Conservation (phyloP, 2,113 vertebrate genomes). For the Apistogramma diplotaenia region DNA sequence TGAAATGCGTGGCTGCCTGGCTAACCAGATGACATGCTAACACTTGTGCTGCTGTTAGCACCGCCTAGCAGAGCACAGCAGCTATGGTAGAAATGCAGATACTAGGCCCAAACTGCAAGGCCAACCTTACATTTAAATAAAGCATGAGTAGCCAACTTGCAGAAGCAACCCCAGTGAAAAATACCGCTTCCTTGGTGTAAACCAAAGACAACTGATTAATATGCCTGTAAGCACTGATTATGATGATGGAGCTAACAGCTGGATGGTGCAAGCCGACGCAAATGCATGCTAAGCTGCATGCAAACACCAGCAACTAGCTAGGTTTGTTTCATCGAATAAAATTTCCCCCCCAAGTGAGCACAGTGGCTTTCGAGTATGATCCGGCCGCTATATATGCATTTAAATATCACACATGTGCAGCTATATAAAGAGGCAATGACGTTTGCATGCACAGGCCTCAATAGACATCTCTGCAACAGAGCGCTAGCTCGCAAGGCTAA, state of each 20-base stretch:
- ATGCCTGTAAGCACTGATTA: constrained; percentile 23
- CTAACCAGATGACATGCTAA: constrained; percentile 49
- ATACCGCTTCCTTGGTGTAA: background rate
- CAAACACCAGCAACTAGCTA: constrained; percentile 26
- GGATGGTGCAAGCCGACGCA: constrained; percentile 46
- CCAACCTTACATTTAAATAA: constrained; percentile 22
- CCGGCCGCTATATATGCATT: background rate
- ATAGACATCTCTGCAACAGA: constrained; percentile 41
- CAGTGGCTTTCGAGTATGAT: background rate
- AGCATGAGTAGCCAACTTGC: background rate
- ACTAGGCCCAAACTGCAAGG: constrained; percentile 51
- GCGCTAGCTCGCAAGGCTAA: constrained; percentile 66
- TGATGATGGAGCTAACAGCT: constrained; percentile 59
- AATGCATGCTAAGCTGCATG: constrained; percentile 57
- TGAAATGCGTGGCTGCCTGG: constrained; percentile 52
- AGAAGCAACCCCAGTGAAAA: background rate
- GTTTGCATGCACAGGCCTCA: constrained; percentile 56
- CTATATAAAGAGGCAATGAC: background rate
- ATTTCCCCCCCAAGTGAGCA: background rate
- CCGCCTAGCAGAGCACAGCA: constrained; percentile 44
- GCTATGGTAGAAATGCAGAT: constrained; percentile 34
- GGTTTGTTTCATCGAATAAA: background rate
- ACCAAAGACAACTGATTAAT: background rate
- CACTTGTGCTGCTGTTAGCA: constrained; percentile 51
- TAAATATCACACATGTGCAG: background rate